Evolutionary conservation across 2,113 vertebrate genomes (phyloP), one percentile per base, ranked within the genome.

Genomic region (Lanius collurio): DNA sequence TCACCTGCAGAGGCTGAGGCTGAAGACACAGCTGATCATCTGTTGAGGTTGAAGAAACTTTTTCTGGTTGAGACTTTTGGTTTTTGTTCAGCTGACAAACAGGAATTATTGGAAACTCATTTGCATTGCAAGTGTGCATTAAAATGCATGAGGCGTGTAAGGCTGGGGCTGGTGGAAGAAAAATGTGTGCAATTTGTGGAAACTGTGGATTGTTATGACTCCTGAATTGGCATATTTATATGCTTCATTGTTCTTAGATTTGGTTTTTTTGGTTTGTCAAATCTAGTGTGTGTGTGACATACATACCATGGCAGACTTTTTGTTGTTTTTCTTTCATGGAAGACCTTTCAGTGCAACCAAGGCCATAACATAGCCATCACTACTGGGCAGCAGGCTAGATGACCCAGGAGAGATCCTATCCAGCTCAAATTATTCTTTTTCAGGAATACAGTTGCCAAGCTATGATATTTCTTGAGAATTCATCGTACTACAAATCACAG

Each of bases 101-200:
- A 90, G 59, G 75, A 90, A 52, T 85, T 95, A 95, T n/a, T 85
- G 9, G 20, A 89, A 93, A 82, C 78, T 87, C 55, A 91, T 97
- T 94, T 97, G 89, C 94, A 95, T 93, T 80, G 93, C 95, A 96
- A 95, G 78, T 70, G 81, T 94, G 78, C 71, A 95, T 97, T 96
- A 89, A 97, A 96, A 96, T 95, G 89, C 93, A 90, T 80, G 87
- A 93, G 70, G 87, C 55, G 1, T 89, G 84, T 82, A 93, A 84
- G 67, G 50, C 81, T 95, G 91, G 53, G 75, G 70, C 89, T 95
- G 78, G 91, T 50, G 60, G 89, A 94, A 93, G 95, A 94, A 91
- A 96, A 94, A 95, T 82, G 75, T 4, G 5, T 93, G 79, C 91
- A 88, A 93, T 95, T 95, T 95, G 84, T 91, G 93, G 84, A 93